A percentile compares a stretch with the other conserved stretches of the same genome.
Conservation (phyloP, 1,140 invertebrate genomes). For the Drosophila leontia region DNA sequence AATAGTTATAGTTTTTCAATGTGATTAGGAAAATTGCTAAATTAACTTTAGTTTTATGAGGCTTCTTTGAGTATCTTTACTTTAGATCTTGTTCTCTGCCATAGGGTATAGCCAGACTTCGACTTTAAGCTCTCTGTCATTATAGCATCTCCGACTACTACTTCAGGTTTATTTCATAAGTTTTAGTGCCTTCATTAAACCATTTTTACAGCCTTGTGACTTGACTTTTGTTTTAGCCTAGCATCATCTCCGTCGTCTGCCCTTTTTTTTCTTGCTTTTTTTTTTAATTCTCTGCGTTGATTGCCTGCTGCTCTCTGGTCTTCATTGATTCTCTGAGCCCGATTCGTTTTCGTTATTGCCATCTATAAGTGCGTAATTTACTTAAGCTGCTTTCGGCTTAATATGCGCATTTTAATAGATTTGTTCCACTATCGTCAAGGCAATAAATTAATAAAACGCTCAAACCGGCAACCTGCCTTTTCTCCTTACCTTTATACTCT, state of each 20-base stretch:
- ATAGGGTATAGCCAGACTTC: conserved; percentile 3
- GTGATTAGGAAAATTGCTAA: conserved; percentile 17
- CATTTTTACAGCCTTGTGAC: conserved; percentile 60
- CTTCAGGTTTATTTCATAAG: conserved; percentile 50
- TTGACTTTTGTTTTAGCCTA: conserved; percentile 65
- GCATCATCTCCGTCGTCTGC: conserved; percentile 17
- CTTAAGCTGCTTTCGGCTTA: conserved; percentile 82
- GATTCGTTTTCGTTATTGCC: conserved; percentile 40
- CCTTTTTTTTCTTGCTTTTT: not conserved
- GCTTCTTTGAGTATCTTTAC: conserved; percentile 18
- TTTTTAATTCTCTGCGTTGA: conserved; percentile 36
- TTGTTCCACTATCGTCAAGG: conserved; percentile 84
- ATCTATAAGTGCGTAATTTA: conserved; percentile 82
- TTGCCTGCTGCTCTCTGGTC: conserved; percentile 10
- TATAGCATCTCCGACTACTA: conserved; percentile 8
- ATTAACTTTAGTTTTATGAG: conserved; percentile 27
- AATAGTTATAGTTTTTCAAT: conserved; percentile 5
- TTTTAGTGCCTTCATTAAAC: conserved; percentile 76
- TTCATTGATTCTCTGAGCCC: conserved; percentile 30
- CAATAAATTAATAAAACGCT: conserved; percentile 82
- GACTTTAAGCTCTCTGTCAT: conserved; percentile 6
- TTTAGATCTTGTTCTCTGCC: conserved; percentile 21
- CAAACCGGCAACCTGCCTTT: conserved; percentile 33
- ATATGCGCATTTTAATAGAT: conserved; percentile 84
- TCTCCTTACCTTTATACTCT: conserved; percentile 5